A percentile compares a stretch with the other conserved stretches of the same genome.
phyloP scores from a whole-genome alignment of 2,888 invertebrate genomes.

The Nemotelus pantherinus region DNA sequence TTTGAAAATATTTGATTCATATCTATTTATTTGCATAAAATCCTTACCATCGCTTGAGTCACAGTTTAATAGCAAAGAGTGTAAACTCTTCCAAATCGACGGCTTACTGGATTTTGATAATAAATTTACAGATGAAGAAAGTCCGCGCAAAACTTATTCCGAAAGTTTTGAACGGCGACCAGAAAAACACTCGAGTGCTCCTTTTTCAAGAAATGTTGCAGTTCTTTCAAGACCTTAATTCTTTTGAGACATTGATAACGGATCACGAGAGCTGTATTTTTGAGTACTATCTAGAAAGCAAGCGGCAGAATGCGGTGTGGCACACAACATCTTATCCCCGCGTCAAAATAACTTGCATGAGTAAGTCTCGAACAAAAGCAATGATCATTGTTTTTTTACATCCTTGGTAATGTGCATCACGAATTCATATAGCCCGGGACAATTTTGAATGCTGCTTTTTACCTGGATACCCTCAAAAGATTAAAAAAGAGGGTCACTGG shows the following conservation, averaged over 20 bases:
- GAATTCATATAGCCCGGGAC: background rate
- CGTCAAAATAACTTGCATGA: background rate
- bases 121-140: no score
- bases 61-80: background rate
- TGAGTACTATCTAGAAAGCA: background rate
- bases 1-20: no score
- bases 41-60: background rate
- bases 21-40: background rate
- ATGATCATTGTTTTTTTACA: background rate
- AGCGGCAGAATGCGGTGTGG: background rate
- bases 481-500: background rate
- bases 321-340: background rate
- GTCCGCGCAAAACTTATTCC: background rate
- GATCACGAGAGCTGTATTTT: background rate
- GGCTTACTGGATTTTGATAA: background rate
- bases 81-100: background rate
- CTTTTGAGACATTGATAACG: background rate
- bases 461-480: background rate
- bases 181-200: slow-evolving; percentile 1
- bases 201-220: background rate
- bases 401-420: background rate
- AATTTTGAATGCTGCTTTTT: background rate
- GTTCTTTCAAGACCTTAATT: background rate
- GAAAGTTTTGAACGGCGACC: background rate
- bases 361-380: background rate